Base-by-base conservation (phyloP, 2,113 vertebrate genomes). In the Odobenus rosmarus region DNA sequence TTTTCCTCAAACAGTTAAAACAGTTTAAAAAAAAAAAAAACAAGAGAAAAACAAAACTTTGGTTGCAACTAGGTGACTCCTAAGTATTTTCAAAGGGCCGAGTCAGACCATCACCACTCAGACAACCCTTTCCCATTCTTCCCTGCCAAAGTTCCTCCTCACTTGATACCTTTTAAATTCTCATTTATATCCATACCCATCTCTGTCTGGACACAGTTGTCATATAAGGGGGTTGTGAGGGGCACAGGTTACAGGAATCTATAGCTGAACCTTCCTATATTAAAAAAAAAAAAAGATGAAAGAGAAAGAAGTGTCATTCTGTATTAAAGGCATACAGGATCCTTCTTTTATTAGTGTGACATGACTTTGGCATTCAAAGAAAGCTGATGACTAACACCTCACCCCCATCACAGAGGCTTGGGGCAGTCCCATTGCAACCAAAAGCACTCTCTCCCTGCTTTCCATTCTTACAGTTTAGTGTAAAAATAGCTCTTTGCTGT, bases 151-250 rank as follows among this genome's bases (percentile, higher is more conserved):
- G 93, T 92, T 90, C 76, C 76, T 93, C 85, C 72, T 88, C 77
- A 74, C 62, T 90, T 81, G 88, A 81, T 93, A 90, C 15, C 49
- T 81, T 96, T 88, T 90, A 95, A 94, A 95, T 93, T 72, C 55
- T 90, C 69, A 67, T 81, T 81, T 93, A 72, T 46, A 67, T 90
- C 49, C 53, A 61, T 46, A 33, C 4, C 13, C 16, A 3, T 95
- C 69, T 42, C 14, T 76, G 28, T 88, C 81, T 93, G 71, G 57
- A 87, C 11, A 33, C 31, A 46, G 53, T 33, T 61, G 36, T 42
- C 57, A 21, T 74, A 19, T 3, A 51, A 72, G 31, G 26, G 24
- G 13, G 4, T 1, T 4, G 4, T 33, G 7, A 21, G 19, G 23
- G 19, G 13, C 33, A 36, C 31, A 19, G 23, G 4, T 39, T 42